These are phyloP conservation scores for Drosophila sucinea DNA, from an alignment of 1,140 invertebrate species.

Conservation along the genomic window DNA sequence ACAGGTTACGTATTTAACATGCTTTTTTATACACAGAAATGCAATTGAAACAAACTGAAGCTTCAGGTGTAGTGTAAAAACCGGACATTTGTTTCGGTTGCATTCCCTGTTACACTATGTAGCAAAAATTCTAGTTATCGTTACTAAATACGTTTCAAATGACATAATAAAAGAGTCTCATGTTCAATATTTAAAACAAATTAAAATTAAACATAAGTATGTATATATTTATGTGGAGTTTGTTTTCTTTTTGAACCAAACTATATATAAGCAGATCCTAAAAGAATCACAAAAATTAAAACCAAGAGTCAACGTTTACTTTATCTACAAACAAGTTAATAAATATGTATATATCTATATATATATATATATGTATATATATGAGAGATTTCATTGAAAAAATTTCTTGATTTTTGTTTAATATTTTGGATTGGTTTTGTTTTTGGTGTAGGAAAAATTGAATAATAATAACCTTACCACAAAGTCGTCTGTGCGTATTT, in stretches of 20 bases:
- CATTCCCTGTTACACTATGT: slow-evolving; percentile 2
- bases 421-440: slow-evolving; percentile 38
- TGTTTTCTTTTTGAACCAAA: no score
- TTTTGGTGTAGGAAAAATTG: slow-evolving; percentile 73
- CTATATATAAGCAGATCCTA: no score
- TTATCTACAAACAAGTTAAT: slow-evolving; percentile 1
- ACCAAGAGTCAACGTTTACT: not conserved
- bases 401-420: slow-evolving; percentile 24
- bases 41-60: not conserved
- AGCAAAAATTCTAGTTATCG: not conserved
- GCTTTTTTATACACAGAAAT: slow-evolving; percentile 1
- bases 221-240: not conserved
- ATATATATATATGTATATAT: not conserved
- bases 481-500: slow-evolving; percentile 84
- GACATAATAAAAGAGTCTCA: not conserved
- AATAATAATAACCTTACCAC: slow-evolving; percentile 84
- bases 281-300: not conserved
- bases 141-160: not conserved
- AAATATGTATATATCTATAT: not conserved
- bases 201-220: not conserved
- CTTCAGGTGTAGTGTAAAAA: not conserved
- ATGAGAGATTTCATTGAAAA: slow-evolving; percentile 8
- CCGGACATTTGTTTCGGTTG: not conserved
- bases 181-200: not conserved
- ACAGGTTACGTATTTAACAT: slow-evolving; percentile 3